Percentiles rank a stretch among this genome's conserved stretches.
Evolutionary conservation across 2,888 invertebrate species (phyloP).

Genomic region (Trachelus tabidus): DNA sequence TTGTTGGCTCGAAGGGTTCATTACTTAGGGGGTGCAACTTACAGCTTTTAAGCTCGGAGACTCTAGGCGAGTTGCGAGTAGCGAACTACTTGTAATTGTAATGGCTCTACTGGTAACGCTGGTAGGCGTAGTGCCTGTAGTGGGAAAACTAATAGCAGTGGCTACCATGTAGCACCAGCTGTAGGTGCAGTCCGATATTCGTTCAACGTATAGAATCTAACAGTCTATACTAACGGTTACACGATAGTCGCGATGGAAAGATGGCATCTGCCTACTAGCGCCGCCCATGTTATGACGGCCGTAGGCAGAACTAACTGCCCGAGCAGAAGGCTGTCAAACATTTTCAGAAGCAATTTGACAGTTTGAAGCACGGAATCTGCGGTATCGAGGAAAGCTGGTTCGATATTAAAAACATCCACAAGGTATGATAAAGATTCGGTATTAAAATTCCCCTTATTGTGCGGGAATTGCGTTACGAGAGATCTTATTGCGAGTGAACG

Average conservation of each 20-base stretch:
- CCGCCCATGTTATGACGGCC: not conserved
- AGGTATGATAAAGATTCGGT: slow-evolving; percentile 9
- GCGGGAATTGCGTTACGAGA: not conserved
- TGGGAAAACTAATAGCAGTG: not conserved
- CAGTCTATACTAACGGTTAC: not conserved
- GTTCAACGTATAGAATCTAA: not conserved
- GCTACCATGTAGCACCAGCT: not conserved
- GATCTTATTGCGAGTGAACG: slow-evolving; percentile 3
- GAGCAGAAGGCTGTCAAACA: not conserved
- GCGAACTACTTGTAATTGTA: not conserved
- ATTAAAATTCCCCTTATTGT: slow-evolving; percentile 16
- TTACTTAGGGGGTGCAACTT: not conserved
- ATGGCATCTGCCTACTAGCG: not conserved
- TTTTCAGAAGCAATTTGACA: not conserved
- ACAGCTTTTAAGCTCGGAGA: not conserved
- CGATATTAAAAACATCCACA: slow-evolving; percentile 34
- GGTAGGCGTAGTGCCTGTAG: not conserved
- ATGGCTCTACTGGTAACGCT: not conserved
- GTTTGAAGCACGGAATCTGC: not conserved
- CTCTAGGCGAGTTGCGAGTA: not conserved
- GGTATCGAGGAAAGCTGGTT: not conserved
- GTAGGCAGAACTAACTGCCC: not conserved
- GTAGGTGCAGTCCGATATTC: not conserved
- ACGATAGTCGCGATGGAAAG: not conserved
- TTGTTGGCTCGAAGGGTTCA: not conserved